Base-by-base conservation (phyloP, 92 coral and sea anemone species). In the Scolanthus callimorphus region DNA sequence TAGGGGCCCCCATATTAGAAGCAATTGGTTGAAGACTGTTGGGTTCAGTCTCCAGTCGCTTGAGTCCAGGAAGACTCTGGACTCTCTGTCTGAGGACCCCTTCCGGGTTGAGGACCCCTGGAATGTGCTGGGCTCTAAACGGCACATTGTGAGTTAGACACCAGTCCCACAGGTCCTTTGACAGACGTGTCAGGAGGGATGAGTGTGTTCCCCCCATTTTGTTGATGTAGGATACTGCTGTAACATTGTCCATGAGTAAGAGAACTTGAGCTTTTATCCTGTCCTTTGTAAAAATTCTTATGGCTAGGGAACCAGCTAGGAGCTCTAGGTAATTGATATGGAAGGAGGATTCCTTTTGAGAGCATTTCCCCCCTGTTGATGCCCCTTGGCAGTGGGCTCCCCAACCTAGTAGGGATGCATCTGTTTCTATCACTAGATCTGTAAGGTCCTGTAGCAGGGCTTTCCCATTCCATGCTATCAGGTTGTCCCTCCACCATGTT, bases 81-180 rank as follows among this genome's bases (percentile, higher is more conserved):
- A 71, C 37, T 62, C 69, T 15, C 23, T 4, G 39, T 81, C 78
- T 29, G 88, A 82, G 25, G 24, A 52, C 11, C 54, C 38, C n/a
- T n/a, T n/a, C n/a, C n/a, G n/a, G n/a, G 48, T 69, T 81, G 19
- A 13, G 72, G 15, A 34, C 38, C 1, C 77, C 78, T 3, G 85
- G 85, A 2, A 77, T 55, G 27, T 71, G 60, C 8, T 39, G 67
- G 0, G 85, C 81, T 13, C 60, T 39, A 17, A 60, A 21, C 27
- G 51, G 39, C 1, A 74, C 26, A 2, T 27, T 13, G n/a, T 51
- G 55, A 11, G n/a, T n/a, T n/a, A n/a, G 55, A 52, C 76, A 67
- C 85, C 79, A 84, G 29, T 49, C 57, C 91, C 78, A 67, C 6
- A 67, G 30, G 55, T 63, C 85, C 60, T 51, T 31, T 29, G 60